These are phyloP conservation scores for Tarsius wallacei DNA, from an alignment of 2,797 vertebrate genomes.

Conservation along the genomic window DNA sequence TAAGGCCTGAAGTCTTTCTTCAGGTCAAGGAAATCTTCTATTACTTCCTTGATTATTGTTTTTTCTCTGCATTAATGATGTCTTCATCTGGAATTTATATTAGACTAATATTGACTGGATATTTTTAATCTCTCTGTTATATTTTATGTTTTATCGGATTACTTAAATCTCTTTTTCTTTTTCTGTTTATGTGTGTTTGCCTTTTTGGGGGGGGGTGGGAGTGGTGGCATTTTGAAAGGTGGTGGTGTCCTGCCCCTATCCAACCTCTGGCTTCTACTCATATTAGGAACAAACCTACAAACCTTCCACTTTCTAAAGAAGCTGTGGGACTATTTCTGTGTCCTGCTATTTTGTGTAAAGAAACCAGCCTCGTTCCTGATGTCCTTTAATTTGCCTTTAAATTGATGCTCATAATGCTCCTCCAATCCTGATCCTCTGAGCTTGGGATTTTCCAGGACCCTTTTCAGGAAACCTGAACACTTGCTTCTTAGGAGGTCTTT, in stretches of 20 bases:
- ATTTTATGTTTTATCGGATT: constrained; percentile 11
- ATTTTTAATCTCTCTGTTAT: not conserved
- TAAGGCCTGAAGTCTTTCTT: not conserved
- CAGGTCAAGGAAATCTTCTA: constrained; percentile 5
- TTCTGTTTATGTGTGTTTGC: not conserved
- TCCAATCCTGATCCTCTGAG: not conserved
- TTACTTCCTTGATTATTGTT: constrained; percentile 34
- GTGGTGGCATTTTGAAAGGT: not conserved
- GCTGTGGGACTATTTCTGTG: not conserved
- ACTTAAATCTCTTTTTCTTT: not conserved
- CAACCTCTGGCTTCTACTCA: not conserved
- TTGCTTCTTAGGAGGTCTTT: constrained; percentile 14
- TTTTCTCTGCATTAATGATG: not conserved
- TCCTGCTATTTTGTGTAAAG: not conserved
- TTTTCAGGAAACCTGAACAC: not conserved
- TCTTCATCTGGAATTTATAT: not conserved
- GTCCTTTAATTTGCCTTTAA: constrained; percentile 30
- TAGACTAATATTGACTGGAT: not conserved
- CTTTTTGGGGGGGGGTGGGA: not conserved
- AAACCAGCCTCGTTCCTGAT: not conserved
- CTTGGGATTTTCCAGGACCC: not conserved
- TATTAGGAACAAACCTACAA: constrained; percentile 28
- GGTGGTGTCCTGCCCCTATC: not conserved
- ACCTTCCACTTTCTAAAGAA: constrained; percentile 18
- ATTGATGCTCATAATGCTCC: not conserved